Percentiles rank a stretch among this genome's conserved stretches.
Evolutionary conservation across 1,140 invertebrate genomes (phyloP).

Genomic region (Prorops nasuta): DNA sequence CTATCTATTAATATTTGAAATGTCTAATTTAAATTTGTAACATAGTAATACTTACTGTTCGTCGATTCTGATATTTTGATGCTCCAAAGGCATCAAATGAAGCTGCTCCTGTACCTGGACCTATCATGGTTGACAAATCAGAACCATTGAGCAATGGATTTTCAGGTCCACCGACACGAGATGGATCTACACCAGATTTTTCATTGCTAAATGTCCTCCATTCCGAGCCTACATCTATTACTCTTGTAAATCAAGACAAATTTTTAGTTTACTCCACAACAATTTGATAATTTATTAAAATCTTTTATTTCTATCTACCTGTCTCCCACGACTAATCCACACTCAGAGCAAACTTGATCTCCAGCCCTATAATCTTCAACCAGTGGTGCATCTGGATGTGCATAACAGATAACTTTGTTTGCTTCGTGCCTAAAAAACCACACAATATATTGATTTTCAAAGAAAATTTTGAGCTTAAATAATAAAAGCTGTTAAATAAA

Average conservation of each 20-base stretch:
- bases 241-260: constrained; percentile 61
- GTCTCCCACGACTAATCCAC: constrained; percentile 98
- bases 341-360: constrained; percentile 98
- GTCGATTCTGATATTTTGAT: constrained; percentile 90
- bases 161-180: constrained; percentile 96
- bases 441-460: constrained; percentile 30
- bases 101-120: constrained; percentile 82
- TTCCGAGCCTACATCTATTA: constrained; percentile 99
- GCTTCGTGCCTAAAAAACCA: constrained; percentile 66
- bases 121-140: constrained; percentile 97
- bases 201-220: constrained; percentile 99
- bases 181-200: constrained; percentile 93
- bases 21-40: neutral
- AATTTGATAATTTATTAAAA: neutral
- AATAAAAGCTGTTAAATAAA: constrained; percentile 9
- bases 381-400: constrained; percentile 92
- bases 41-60: constrained; percentile 62
- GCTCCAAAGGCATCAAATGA: constrained; percentile 81
- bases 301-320: constrained; percentile 61
- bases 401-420: constrained; percentile 83
- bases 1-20: neutral
- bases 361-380: constrained; percentile 99
- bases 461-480: constrained; percentile 11
- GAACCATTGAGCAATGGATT: constrained; percentile 94
- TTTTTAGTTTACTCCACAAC: constrained; percentile 1